A percentile compares a stretch with the other conserved stretches of the same genome.
Evolutionary conservation across 2,113 vertebrate species (phyloP).

Genomic region (Sprattus sprattus): DNA sequence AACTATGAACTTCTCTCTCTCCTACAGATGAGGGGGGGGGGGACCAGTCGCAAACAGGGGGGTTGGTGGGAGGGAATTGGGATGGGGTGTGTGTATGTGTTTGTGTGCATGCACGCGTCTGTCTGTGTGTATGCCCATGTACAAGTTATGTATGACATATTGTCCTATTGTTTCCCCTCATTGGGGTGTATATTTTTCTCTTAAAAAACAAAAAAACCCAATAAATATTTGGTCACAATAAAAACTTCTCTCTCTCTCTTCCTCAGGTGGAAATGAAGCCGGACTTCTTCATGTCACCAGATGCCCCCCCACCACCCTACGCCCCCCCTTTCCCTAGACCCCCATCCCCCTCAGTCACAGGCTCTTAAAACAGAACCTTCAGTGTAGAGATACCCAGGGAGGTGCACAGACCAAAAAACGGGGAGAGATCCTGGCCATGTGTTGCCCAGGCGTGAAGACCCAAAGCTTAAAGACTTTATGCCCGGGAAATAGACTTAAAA

Average conservation of each 20-base stretch:
- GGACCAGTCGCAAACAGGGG: too few relatives aligned
- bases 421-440: not conserved
- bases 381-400: not conserved
- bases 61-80: too few relatives aligned
- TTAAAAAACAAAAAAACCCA: too few relatives aligned
- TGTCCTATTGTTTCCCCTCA: too few relatives aligned
- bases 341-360: not conserved
- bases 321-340: not conserved
- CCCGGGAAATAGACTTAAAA: not conserved
- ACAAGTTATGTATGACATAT: too few relatives aligned
- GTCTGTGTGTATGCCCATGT: too few relatives aligned
- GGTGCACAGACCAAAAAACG: not conserved
- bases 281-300: not conserved
- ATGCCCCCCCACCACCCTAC: conserved; percentile 43
- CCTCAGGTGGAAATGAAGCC: conserved; percentile 41
- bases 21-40: too few relatives aligned
- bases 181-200: too few relatives aligned
- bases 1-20: too few relatives aligned
- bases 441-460: not conserved
- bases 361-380: not conserved
- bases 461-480: not conserved
- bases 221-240: too few relatives aligned
- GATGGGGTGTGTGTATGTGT: too few relatives aligned
- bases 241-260: not conserved
- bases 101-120: too few relatives aligned